Evolutionary conservation across 2,888 invertebrate genomes (phyloP), one percentile per base, ranked within the genome.

Genomic region (Xanthorhoe designata): DNA sequence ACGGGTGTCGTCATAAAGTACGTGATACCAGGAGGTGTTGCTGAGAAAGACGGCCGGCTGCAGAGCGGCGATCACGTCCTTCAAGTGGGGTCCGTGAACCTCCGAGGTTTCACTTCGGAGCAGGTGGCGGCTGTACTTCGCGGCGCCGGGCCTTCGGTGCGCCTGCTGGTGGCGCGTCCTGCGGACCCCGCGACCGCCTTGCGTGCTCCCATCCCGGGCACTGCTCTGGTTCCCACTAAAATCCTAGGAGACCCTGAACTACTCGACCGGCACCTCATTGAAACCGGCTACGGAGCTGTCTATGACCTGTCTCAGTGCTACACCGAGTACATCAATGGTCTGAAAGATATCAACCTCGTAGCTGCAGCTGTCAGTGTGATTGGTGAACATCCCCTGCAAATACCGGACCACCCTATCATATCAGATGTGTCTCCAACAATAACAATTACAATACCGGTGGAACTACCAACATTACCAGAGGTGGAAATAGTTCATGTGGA

Each of bases 1-100:
- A 99, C 99, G 45, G 99, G 99, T 45, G 99, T 99, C 65, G 99
- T 99, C 66, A 98, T 99, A 79, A 99, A 99, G 92, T 98, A 98
- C 73, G 97, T 99, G 73, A 95, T 99, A 65, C 99, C 99, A 6
- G 99, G 99, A 42, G 99, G 99, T 70, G 97, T 98, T 17, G 99
- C 99, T 47, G 99, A 99, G 89, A 96, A 97, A 85, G 99, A 99
- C 94, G 98, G 97, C 69, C 96, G 99, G 60, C 94, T 99, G 75
- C 98, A 98, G 90, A 98, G 98, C 90, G 99, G 99, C 8, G 99
- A 99, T 91, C 99, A 99, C 93, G 97, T 99, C 79, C 95, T 99
- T 78, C 99, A 99, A 94, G 98, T 98, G 78, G 97, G 98, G 54
- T 97, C 98, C 76, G 98, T 99, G 76, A 98, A 98, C 92, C 95